Conservation (phyloP, 1,140 invertebrate genomes). For the Asbolus verrucosus region DNA sequence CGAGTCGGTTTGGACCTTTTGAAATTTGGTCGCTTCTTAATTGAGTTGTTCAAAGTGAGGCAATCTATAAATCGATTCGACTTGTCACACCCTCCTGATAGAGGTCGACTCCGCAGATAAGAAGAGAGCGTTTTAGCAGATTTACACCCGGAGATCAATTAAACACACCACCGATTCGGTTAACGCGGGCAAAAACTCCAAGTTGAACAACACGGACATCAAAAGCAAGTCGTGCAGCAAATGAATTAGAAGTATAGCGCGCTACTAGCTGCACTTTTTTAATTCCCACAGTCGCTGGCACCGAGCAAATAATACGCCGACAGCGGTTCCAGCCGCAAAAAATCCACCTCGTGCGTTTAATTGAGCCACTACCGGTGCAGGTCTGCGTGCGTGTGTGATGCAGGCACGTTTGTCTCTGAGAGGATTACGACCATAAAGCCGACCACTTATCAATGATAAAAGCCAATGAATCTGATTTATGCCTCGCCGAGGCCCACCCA, state of each 20-base stretch:
- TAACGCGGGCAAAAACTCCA: slow-evolving; percentile 20
- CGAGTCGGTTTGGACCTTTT: slow-evolving; percentile 44
- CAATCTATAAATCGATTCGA: slow-evolving; percentile 3
- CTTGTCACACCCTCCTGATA: too few relatives aligned
- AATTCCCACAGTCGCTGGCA: slow-evolving; percentile 32
- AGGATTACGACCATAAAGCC: slow-evolving; percentile 22
- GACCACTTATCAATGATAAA: slow-evolving; percentile 40
- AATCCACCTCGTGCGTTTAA: background rate
- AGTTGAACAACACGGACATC: slow-evolving; percentile 38
- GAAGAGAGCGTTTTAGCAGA: slow-evolving; percentile 5
- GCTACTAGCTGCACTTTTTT: slow-evolving; percentile 32
- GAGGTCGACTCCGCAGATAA: too few relatives aligned
- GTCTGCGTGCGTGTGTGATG: background rate
- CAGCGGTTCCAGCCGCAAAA: slow-evolving; percentile 7
- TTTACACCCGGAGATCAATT: background rate
- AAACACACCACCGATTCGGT: slow-evolving; percentile 15
- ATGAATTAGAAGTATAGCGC: slow-evolving; percentile 34
- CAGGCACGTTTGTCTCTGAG: slow-evolving; percentile 17
- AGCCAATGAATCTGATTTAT: slow-evolving; percentile 41
- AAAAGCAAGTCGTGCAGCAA: slow-evolving; percentile 41
- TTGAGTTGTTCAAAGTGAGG: slow-evolving; percentile 55
- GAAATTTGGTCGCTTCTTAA: slow-evolving; percentile 43
- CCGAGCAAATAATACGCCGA: slow-evolving; percentile 20
- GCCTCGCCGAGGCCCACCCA: slow-evolving; percentile 40
- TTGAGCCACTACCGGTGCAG: slow-evolving; percentile 28